Evolutionary conservation across 1,140 invertebrate genomes (phyloP), one percentile per base, ranked within the genome.

Genomic region (Dendrolimus punctatus): DNA sequence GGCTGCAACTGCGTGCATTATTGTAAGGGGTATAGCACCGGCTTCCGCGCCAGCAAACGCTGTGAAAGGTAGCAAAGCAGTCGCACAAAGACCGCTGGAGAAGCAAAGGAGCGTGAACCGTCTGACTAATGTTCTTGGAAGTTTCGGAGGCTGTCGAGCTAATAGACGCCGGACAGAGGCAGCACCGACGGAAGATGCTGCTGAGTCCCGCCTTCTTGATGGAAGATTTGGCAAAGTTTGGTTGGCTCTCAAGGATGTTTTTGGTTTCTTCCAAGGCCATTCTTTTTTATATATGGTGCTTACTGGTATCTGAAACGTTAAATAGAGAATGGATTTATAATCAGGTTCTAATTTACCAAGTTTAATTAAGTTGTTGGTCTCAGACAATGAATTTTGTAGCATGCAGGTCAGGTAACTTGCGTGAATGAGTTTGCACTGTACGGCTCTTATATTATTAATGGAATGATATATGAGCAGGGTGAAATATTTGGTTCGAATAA

Each of bases 111-210:
- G 51, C 5, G 78, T 87, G 42, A 88, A 84, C 5, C 87, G 63
- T 40, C 87, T 71, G 9, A 91, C 91, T 0, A 91, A 87, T 0
- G 90, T 88, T 55, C 74, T 71, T 37, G 77, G 80, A 44, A 83
- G 66, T 59, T 74, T 73, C 47, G 74, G 77, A 0, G 79, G 72
- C 46, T 73, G 66, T 51, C 78, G 55, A 7, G 76, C 64, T n/a
- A 93, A 90, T 0, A 93, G 78, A 0, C 91, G 83, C 5, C 91
- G 87, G 0, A 93, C 92, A 1, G 92, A 93, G 0, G 91, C 92
- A 0, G 91, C 90, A 0, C 91, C 91, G 6, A 92, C 90, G 4
- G 92, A 92, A 4, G 91, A 92, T 5, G 89, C 89, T 65, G 91
- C 88, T 2, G 92, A 93, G 47, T 92, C 91, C 2, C 90, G 82